Percentiles rank a stretch among this genome's conserved stretches.
Evolutionary conservation across 2,888 invertebrate species (phyloP).

Genomic region (Drosophila kanekoi): DNA sequence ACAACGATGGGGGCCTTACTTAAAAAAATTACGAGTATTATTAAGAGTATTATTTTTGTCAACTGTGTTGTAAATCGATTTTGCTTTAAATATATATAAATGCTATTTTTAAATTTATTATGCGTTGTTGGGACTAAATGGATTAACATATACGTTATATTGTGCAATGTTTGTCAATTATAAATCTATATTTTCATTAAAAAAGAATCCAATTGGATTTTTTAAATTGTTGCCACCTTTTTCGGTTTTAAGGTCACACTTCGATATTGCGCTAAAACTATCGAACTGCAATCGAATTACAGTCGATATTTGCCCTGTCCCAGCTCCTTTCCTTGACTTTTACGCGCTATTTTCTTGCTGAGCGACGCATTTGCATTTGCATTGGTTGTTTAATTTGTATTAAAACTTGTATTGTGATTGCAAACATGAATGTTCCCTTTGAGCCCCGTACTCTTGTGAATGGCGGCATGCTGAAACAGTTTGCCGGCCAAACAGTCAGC

Average conservation of each 20-base stretch:
- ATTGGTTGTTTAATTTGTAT: background rate
- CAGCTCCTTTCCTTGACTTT: background rate
- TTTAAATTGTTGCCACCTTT: background rate
- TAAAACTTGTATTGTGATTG: background rate
- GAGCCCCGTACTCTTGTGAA: slow-evolving; percentile 81
- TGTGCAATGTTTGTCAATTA: no score
- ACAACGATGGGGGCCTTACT: background rate
- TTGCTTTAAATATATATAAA: slow-evolving; percentile 5
- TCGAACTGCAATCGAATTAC: slow-evolving; percentile 2
- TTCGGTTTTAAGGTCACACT: background rate
- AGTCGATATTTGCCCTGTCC: slow-evolving; percentile 11
- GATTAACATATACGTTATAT: no score
- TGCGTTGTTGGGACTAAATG: no score
- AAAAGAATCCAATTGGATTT: no score
- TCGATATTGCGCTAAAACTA: background rate
- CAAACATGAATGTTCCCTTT: slow-evolving; percentile 56
- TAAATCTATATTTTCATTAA: no score
- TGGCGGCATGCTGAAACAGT: slow-evolving; percentile 80
- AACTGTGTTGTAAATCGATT: background rate
- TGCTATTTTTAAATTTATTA: background rate
- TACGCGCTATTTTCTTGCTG: slow-evolving; percentile 18
- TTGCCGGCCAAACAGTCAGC: slow-evolving; percentile 79
- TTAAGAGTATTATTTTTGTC: slow-evolving; percentile 5
- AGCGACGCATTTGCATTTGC: background rate
- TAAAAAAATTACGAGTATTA: slow-evolving; percentile 8